Conservation (phyloP, 2,113 vertebrate species). For the Hirundichthys speculiger region DNA sequence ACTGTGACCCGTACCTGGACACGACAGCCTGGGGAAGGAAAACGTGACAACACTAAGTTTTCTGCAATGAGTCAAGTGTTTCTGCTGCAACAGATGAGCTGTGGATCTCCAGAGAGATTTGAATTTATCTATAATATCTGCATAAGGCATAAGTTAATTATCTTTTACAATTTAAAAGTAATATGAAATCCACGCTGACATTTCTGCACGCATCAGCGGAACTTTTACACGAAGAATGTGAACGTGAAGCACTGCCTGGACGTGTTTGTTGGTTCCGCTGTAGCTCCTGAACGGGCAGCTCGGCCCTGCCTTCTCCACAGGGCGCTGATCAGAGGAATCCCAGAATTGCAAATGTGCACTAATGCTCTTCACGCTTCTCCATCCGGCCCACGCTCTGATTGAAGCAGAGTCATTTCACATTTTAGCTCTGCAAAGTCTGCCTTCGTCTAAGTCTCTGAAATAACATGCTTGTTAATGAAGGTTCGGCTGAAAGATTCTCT, state of each 20-base stretch:
- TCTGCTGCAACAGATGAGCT: no score
- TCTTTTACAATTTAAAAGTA: no score
- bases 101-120: no score
- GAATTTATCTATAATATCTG: no score
- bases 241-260: not conserved
- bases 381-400: slow-evolving; percentile 11
- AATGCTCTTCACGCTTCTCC: slow-evolving; percentile 17
- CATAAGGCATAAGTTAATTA: no score
- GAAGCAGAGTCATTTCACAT: slow-evolving; percentile 9
- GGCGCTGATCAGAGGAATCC: slow-evolving; percentile 52
- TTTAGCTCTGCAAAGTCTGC: slow-evolving; percentile 22
- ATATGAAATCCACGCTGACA: no score
- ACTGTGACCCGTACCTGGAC: slow-evolving; percentile 91
- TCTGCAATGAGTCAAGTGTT: no score
- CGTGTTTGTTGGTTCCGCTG: not conserved
- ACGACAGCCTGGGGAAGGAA: slow-evolving; percentile 84
- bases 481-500: not conserved
- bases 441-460: slow-evolving; percentile 23
- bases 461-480: not conserved
- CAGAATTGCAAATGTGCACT: slow-evolving; percentile 48
- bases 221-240: no score
- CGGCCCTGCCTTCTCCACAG: slow-evolving; percentile 14
- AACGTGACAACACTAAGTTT: no score
- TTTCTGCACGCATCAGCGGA: no score
- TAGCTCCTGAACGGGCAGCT: slow-evolving; percentile 13